Conservation (phyloP, 2,797 vertebrate genomes). For the Limosa lapponica region DNA sequence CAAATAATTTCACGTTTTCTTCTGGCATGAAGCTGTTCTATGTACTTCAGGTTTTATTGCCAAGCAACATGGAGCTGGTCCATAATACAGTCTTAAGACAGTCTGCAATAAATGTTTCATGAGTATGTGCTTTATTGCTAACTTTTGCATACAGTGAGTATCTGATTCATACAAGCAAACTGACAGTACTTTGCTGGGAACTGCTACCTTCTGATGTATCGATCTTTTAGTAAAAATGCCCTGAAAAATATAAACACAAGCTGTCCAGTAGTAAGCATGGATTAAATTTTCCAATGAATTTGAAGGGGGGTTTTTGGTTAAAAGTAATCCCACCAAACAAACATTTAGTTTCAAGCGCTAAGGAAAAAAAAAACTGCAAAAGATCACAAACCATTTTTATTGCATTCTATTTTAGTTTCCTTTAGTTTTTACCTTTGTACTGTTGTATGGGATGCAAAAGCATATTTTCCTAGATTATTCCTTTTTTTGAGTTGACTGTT, state of each 20-base stretch:
- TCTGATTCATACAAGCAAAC: not conserved
- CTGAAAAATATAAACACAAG: not conserved
- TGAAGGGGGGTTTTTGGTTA: not conserved
- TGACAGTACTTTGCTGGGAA: not conserved
- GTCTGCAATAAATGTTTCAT: not conserved
- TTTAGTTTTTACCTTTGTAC: not conserved
- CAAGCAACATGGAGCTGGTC: not conserved
- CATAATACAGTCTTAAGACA: not conserved
- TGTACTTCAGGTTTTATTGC: not conserved
- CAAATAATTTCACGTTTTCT: not conserved
- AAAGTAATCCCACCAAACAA: not conserved
- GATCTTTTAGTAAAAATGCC: not conserved
- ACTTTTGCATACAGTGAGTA: not conserved
- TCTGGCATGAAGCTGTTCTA: not conserved
- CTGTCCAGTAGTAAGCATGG: not conserved
- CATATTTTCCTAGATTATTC: not conserved
- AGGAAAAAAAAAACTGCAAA: not conserved
- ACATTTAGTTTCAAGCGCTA: not conserved
- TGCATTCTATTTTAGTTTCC: not conserved
- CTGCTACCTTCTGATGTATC: not conserved
- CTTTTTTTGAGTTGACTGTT: not conserved
- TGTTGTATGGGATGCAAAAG: not conserved
- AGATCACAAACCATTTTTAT: not conserved
- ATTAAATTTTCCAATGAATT: not conserved
- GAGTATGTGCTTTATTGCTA: not conserved